Conservation (phyloP, 2,113 vertebrate species). For the Mustelus asterias region DNA sequence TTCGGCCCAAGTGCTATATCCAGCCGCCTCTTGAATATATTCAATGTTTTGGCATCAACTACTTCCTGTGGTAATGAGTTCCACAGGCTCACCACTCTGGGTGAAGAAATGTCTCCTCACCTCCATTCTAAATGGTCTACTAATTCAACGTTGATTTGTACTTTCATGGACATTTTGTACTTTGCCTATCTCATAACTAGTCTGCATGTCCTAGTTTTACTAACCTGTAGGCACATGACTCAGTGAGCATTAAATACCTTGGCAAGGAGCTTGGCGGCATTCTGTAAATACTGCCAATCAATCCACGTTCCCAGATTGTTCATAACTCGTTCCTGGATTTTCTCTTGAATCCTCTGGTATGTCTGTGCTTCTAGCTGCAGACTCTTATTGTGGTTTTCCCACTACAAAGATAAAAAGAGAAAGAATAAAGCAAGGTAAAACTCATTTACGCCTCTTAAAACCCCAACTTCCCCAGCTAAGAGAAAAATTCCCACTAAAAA, state of each 20-base stretch:
- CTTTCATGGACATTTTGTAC: not conserved
- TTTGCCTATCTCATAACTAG: not conserved
- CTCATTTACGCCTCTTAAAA: not conserved
- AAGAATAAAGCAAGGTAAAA: not conserved
- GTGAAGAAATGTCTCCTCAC: no score
- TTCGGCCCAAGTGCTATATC: no score
- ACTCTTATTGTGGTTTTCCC: constrained; percentile 99
- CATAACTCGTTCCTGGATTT: constrained; percentile 98
- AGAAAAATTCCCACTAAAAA: not conserved
- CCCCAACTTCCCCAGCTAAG: not conserved
- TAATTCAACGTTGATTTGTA: not conserved
- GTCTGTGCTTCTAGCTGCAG: constrained; percentile 96
- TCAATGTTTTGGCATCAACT: no score
- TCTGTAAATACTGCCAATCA: constrained; percentile 98
- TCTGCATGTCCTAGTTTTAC: not conserved
- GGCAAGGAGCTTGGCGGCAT: constrained; percentile 93
- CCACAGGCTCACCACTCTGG: no score
- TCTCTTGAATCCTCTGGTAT: constrained; percentile 97
- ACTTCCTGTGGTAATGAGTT: no score
- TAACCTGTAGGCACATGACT: not conserved
- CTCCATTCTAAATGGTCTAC: no score
- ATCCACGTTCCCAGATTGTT: constrained; percentile 99
- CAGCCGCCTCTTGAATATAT: no score
- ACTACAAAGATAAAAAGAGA: constrained; percentile 56
- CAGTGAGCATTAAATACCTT: constrained; percentile 65